Conservation (phyloP, 92 coral and sea anemone species). For the Montipora capitata region DNA sequence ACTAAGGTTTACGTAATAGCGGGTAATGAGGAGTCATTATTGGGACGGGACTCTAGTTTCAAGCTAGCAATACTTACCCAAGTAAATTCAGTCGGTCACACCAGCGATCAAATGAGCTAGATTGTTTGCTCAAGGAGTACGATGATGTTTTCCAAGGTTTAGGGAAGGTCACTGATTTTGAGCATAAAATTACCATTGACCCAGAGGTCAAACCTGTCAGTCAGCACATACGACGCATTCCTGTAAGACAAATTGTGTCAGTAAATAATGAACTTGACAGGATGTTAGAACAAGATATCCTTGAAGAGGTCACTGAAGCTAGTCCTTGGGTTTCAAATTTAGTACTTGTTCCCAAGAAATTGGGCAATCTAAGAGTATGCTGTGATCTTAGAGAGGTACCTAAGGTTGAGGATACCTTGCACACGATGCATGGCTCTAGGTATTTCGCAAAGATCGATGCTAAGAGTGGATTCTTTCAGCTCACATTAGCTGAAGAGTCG, state of each 20-base stretch:
- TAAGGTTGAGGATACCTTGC: conserved; percentile 63
- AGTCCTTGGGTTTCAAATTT: too few relatives aligned
- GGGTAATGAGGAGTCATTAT: conserved; percentile 57
- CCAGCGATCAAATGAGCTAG: neutral
- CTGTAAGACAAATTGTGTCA: conserved; percentile 64
- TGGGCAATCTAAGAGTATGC: conserved; percentile 50
- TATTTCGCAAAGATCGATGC: too few relatives aligned
- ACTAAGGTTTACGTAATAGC: conserved; percentile 52
- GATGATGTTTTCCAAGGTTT: conserved; percentile 46
- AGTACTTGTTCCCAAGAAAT: conserved; percentile 41
- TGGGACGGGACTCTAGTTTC: conserved; percentile 64
- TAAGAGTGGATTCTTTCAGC: neutral
- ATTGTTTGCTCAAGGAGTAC: conserved; percentile 40
- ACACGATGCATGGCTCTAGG: conserved; percentile 46
- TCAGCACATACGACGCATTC: conserved; percentile 41
- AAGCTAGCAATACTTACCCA: conserved; percentile 13
- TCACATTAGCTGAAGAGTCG: conserved; percentile 15
- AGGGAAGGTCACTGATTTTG: conserved; percentile 40
- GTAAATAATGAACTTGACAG: conserved; percentile 65
- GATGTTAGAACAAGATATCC: conserved; percentile 15
- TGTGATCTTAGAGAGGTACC: conserved; percentile 64
- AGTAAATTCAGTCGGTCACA: neutral
- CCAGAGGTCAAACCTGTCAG: neutral
- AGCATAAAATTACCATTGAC: neutral
- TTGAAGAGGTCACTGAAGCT: neutral